A percentile compares a stretch with the other conserved stretches of the same genome.
Evolutionary conservation across 2,888 invertebrate species (phyloP).

Genomic region (Melinaea marsaeus): DNA sequence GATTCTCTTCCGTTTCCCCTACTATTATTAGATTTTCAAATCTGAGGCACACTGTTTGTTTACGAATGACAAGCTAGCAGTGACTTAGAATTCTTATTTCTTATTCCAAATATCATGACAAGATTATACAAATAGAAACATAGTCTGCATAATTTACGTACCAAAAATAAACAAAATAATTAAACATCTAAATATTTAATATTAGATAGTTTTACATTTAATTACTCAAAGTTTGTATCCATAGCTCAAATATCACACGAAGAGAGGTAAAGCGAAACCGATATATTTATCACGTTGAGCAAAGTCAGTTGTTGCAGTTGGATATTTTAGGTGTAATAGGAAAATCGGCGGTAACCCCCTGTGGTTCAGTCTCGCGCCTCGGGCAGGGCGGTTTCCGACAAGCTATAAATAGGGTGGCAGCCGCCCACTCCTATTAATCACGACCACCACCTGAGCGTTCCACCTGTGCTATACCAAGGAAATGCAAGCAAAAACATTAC

Average conservation of each 20-base stretch:
- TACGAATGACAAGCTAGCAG: conserved; percentile 60
- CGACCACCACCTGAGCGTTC: conserved; percentile 56
- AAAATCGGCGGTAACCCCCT: conserved; percentile 44
- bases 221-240: neutral
- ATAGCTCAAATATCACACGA: conserved; percentile 4
- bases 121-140: conserved; percentile 12
- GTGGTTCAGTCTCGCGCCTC: conserved; percentile 50
- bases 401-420: conserved; percentile 59
- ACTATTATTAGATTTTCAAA: conserved; percentile 69
- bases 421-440: conserved; percentile 62
- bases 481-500: conserved; percentile 53
- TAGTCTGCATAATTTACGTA: neutral
- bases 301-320: conserved; percentile 32
- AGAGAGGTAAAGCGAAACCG: conserved; percentile 15
- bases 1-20: conserved; percentile 54
- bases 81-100: conserved; percentile 48
- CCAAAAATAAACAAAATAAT: neutral
- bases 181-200: neutral
- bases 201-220: too few relatives aligned
- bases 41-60: conserved; percentile 70
- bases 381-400: conserved; percentile 49
- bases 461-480: conserved; percentile 43
- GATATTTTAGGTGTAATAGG: conserved; percentile 41
- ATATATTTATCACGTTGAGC: conserved; percentile 30
- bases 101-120: conserved; percentile 14